A percentile compares a stretch with the other conserved stretches of the same genome.
Conservation (phyloP, 2,797 vertebrate species). For the Aphelocoma californica region DNA sequence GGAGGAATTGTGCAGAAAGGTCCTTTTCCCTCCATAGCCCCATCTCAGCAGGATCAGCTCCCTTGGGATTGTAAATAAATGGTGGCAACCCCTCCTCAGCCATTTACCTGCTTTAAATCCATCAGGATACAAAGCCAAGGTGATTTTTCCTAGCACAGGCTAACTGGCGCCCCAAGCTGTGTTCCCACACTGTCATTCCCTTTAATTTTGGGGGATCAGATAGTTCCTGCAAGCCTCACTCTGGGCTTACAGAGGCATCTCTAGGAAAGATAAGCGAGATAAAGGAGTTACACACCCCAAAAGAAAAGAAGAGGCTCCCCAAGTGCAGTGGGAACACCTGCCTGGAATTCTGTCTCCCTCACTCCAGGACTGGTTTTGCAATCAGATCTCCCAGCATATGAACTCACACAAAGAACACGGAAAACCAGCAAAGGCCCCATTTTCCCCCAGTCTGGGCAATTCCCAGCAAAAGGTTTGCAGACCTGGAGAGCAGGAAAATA, state of each 20-base stretch:
- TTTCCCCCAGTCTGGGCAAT: background rate
- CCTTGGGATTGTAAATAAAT: background rate
- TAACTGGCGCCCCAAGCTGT: background rate
- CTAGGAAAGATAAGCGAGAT: background rate
- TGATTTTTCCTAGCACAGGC: background rate
- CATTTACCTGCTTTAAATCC: background rate
- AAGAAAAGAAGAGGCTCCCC: background rate
- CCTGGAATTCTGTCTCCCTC: background rate
- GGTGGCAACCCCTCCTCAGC: background rate
- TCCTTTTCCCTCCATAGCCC: background rate
- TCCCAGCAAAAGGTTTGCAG: background rate
- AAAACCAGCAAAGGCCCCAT: background rate
- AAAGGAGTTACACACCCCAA: background rate
- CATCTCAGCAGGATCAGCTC: background rate
- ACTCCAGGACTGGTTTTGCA: background rate
- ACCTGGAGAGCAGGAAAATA: background rate
- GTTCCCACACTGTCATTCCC: background rate
- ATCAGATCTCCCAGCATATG: background rate
- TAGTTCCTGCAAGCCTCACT: background rate
- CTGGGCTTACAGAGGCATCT: background rate
- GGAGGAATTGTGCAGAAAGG: rapidly evolving
- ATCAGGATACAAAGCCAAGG: background rate
- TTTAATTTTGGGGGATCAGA: background rate
- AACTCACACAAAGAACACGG: background rate
- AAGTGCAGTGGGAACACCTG: background rate